phyloP scores from a whole-genome alignment of 1,140 invertebrate species.

The Dinoponera quadriceps region DNA sequence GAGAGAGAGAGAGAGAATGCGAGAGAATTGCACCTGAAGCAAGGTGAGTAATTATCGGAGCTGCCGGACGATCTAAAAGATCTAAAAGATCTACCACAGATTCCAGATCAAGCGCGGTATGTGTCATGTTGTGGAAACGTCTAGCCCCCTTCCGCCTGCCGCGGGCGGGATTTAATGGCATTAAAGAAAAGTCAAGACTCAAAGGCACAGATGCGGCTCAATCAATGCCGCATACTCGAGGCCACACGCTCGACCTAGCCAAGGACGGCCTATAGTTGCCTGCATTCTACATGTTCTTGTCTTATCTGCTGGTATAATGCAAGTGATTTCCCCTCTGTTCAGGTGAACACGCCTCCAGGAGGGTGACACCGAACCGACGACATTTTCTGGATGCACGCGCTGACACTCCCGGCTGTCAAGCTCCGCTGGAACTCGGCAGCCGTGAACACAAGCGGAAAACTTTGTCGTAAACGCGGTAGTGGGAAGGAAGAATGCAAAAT shows the following conservation, averaged over 20 bases:
- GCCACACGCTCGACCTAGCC: slow-evolving; percentile 83
- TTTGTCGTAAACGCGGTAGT: not conserved
- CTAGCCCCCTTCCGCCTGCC: not conserved
- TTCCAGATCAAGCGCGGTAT: not conserved
- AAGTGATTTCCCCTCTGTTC: slow-evolving; percentile 77
- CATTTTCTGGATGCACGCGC: slow-evolving; percentile 79
- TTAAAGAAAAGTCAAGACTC: slow-evolving; percentile 66
- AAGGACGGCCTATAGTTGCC: slow-evolving; percentile 80
- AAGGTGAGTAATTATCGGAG: not conserved
- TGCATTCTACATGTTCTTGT: slow-evolving; percentile 85
- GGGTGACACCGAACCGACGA: slow-evolving; percentile 79
- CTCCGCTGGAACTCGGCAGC: slow-evolving; percentile 66
- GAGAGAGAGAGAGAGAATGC: too few species aligned
- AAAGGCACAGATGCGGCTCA: slow-evolving; percentile 78
- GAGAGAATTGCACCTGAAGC: not conserved
- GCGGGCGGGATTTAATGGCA: slow-evolving; percentile 51
- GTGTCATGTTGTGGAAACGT: slow-evolving; percentile 33
- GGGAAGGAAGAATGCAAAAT: not conserved
- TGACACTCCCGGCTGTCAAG: slow-evolving; percentile 68
- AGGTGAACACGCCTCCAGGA: slow-evolving; percentile 60
- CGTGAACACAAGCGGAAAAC: slow-evolving; percentile 42
- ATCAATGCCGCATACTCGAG: slow-evolving; percentile 80
- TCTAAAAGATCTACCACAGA: not conserved
- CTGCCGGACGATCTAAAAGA: not conserved
- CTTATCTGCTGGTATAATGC: slow-evolving; percentile 73